These are phyloP conservation scores for Sarcophaga rosellei DNA, from an alignment of 2,888 invertebrate genomes.

Conservation along the genomic window DNA sequence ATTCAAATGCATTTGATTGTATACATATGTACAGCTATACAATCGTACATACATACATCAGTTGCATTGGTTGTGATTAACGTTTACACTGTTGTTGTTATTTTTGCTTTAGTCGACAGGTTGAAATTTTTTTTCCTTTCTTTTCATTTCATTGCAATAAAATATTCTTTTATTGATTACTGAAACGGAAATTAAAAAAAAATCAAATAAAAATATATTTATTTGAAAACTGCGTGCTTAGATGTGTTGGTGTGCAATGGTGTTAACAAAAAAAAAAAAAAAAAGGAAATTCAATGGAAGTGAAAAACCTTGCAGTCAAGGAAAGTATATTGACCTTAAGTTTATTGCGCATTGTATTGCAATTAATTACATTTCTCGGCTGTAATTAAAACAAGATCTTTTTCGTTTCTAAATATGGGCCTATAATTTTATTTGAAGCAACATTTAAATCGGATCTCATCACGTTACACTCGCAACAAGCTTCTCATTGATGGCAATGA, in stretches of 20 bases:
- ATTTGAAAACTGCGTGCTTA: slow-evolving; percentile 5
- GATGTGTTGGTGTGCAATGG: background rate
- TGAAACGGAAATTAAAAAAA: slow-evolving; percentile 21
- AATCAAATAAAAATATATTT: background rate
- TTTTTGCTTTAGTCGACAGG: background rate
- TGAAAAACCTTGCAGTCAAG: background rate
- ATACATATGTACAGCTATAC: background rate
- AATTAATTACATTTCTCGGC: too few species aligned
- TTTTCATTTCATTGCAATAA: background rate
- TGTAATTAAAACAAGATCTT: too few species aligned
- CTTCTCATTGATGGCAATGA: too few species aligned
- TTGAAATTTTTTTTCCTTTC: background rate
- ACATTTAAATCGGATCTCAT: too few species aligned
- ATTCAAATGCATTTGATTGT: background rate
- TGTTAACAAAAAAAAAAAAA: background rate
- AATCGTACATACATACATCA: background rate
- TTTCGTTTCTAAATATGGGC: too few species aligned
- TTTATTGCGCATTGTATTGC: too few species aligned
- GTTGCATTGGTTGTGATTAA: background rate
- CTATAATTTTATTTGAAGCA: too few species aligned
- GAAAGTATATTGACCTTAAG: too few species aligned
- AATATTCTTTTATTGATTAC: slow-evolving; percentile 10
- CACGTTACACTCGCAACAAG: too few species aligned
- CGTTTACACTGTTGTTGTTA: background rate
- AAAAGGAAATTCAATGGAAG: background rate